Conservation (phyloP, 2,797 vertebrate genomes). For the Sparus aurata region DNA sequence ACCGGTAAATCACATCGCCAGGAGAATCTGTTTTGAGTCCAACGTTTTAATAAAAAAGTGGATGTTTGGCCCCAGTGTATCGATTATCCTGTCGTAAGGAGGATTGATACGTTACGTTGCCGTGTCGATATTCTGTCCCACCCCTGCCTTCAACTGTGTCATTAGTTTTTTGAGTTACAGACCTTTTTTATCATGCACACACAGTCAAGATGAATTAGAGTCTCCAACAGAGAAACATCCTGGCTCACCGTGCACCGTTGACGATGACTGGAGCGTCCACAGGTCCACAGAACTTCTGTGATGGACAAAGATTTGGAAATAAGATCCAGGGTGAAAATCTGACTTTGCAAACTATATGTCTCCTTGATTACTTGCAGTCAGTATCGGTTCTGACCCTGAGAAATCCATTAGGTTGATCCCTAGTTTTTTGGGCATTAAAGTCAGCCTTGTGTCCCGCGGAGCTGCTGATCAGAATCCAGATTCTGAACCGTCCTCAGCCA, state of each 20-base stretch:
- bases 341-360: neutral
- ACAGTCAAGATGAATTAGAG: neutral
- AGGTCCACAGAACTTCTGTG: neutral
- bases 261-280: neutral
- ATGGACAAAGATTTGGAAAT: neutral
- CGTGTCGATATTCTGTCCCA: too few relatives aligned
- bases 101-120: too few relatives aligned
- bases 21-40: too few relatives aligned
- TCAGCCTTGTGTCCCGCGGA: neutral
- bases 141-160: neutral
- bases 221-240: neutral
- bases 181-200: neutral
- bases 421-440: neutral
- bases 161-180: neutral
- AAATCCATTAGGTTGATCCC: too few relatives aligned
- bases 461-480: conserved; percentile 23
- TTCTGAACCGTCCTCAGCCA: conserved; percentile 4
- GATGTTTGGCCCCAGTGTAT: too few relatives aligned
- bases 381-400: too few relatives aligned
- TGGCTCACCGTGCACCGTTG: neutral
- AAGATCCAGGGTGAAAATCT: neutral
- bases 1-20: too few relatives aligned
- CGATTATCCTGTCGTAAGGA: too few relatives aligned
- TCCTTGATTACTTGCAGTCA: too few relatives aligned
- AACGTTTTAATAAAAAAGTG: too few relatives aligned